Base-by-base conservation (phyloP, 2,888 invertebrate genomes). In the Drosophila nigritarsus region DNA sequence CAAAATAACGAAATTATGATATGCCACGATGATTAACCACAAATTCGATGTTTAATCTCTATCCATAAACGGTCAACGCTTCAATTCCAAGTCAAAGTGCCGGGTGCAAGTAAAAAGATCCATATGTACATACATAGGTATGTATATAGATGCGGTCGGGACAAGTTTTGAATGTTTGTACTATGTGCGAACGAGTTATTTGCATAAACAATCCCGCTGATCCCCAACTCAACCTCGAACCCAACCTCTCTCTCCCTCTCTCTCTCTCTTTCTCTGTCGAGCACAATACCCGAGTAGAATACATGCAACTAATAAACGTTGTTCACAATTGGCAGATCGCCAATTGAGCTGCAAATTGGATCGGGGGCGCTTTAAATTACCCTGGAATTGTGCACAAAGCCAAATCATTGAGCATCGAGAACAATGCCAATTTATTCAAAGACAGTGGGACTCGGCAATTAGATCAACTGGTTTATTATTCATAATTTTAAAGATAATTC, bases 141-240 rank as follows among this genome's bases (percentile, higher is more conserved):
- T 65, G 45, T 50, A 54, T 51, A 64, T 30, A 60, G 32, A 32
- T 59, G 62, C 27, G 34, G 53, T 75, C 30, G 50, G 55, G 70
- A 75, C 69, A 59, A 32, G 32, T 45, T 49, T 49, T 27, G 13
- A 32, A 64, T 27, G 20, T 29, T 13, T 34, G n/a, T 38, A 38
- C 24, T 24, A 24, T 36, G 20, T 45, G 15, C 51, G 34, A 48
- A 51, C 54, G 30, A 27, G 36, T 49, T 68, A 79, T 78, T 80
- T 80, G 77, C 72, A 76, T 80, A 80, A 78, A 76, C 72, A 78
- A 72, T 76, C 53, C 64, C 40, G 64, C 64, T 74, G 64, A 74
- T 67, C 40, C 50, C 48, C 50, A 49, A 61, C 61, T 62, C 70
- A 65, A 69, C 67, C 67, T 40, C 49, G 61, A 74, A 60, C 67